phyloP scores from a whole-genome alignment of 2,888 invertebrate species.

The Bugula neritina region DNA sequence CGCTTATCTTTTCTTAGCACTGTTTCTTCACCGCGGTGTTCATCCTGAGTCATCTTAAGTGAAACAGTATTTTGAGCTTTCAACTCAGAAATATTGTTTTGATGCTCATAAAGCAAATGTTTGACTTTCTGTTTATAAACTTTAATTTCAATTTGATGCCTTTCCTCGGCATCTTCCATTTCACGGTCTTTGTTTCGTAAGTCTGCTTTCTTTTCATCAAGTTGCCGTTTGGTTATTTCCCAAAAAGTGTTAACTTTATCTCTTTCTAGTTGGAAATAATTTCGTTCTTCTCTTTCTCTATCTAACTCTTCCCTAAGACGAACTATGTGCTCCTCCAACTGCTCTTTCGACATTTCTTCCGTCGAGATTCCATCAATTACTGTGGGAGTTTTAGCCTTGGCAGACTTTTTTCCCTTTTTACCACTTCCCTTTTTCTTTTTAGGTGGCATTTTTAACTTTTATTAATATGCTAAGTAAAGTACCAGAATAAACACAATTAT shows the following conservation, averaged over 20 bases:
- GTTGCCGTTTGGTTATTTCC: conserved; percentile 85
- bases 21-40: conserved; percentile 69
- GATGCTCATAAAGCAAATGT: conserved; percentile 84
- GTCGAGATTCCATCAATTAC: conserved; percentile 82
- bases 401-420: conserved; percentile 47
- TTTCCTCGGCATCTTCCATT: conserved; percentile 78
- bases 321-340: conserved; percentile 80
- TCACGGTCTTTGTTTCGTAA: conserved; percentile 73
- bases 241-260: conserved; percentile 89
- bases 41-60: conserved; percentile 73
- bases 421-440: conserved; percentile 48
- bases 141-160: conserved; percentile 79
- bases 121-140: conserved; percentile 87
- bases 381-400: conserved; percentile 47
- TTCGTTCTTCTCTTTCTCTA: conserved; percentile 86
- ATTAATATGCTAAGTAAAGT: too few species aligned
- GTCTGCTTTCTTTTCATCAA: conserved; percentile 73
- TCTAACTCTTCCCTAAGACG: conserved; percentile 84
- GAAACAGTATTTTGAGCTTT: conserved; percentile 67
- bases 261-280: conserved; percentile 88
- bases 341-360: conserved; percentile 84
- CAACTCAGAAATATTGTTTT: conserved; percentile 73
- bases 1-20: conserved; percentile 71
- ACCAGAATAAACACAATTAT: too few species aligned
- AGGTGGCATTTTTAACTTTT: conserved; percentile 37